Evolutionary conservation across 2,888 invertebrate genomes (phyloP).

Genomic region (Melolontha melolontha): DNA sequence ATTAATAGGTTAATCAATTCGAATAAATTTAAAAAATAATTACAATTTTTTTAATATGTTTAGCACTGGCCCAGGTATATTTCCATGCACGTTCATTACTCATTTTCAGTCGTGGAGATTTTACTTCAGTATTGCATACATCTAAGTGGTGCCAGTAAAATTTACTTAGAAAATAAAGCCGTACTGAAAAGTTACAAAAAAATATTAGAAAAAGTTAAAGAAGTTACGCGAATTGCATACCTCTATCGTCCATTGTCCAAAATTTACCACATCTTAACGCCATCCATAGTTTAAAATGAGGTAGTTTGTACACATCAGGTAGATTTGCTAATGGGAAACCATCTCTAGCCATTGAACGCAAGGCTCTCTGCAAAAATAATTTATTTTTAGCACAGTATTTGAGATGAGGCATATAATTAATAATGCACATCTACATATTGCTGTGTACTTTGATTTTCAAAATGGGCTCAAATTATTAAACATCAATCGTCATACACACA

Average conservation of each 20-base stretch:
- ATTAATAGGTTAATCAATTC: background rate
- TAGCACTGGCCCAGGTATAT: conserved; percentile 56
- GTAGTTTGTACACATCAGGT: conserved; percentile 60
- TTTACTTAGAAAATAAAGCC: conserved; percentile 19
- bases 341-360: conserved; percentile 59
- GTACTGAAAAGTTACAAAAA: background rate
- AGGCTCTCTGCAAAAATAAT: conserved; percentile 54
- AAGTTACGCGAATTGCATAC: conserved; percentile 39
- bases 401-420: background rate
- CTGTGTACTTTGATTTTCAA: no score
- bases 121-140: conserved; percentile 47
- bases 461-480: no score
- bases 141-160: conserved; percentile 54
- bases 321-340: conserved; percentile 62
- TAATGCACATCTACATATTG: background rate
- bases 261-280: conserved; percentile 56
- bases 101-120: conserved; percentile 48
- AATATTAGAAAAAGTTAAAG: background rate
- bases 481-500: no score
- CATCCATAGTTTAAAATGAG: conserved; percentile 63
- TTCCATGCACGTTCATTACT: conserved; percentile 42
- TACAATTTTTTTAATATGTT: conserved; percentile 50
- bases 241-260: conserved; percentile 55
- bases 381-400: background rate
- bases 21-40: background rate